Base-by-base conservation (phyloP, 2,797 vertebrate species). In the Catostomus latipinnis region DNA sequence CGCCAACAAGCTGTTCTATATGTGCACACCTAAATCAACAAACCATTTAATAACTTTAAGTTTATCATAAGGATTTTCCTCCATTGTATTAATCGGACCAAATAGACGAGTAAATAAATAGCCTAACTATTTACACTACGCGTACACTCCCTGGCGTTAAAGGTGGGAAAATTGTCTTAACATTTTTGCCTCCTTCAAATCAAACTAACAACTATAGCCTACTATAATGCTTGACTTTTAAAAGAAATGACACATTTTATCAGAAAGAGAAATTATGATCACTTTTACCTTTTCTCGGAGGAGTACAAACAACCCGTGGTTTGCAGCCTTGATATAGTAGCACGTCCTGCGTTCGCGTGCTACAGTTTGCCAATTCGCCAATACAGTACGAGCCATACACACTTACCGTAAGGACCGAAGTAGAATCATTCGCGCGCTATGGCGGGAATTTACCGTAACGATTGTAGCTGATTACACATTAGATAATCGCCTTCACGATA, bases 381-480 rank as follows among this genome's bases (percentile, higher is more conserved):
- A 71, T 53, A 62, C 76, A 66, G 60, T 68, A 56, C 81, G 78
- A 78, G 60, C 82, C 65, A 49, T 45, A 14, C 14, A 16, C 63
- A 45, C 12, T 61, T 82, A 85, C 84, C 84, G 84, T 85, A 85
- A 81, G n/a, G 1, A 1, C 22, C 5, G 0, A 6, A 61, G 70
- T 48, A 82, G 43, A 68, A 3, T 34, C 2, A 8, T n/a, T 46
- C 67, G 66, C 63, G 73, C 69, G 68, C 63, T 1, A 6, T 13
- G 2, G 10, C 1, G 52, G 11, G 2, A 57, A 48, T 5, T 6
- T 76, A 67, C 62, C 74, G 74, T 76, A 76, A 49, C 0, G 11
- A 56, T 7, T 45, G 34, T 56, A 56, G 61, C 43, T 66, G 52
- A 66, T 8, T 52, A 14, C 34, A 74, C 70, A 48, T 2, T 34